Percentiles rank a stretch among this genome's conserved stretches.
Evolutionary conservation across 2,888 invertebrate genomes (phyloP).

Genomic region (Osmoderma eremita): DNA sequence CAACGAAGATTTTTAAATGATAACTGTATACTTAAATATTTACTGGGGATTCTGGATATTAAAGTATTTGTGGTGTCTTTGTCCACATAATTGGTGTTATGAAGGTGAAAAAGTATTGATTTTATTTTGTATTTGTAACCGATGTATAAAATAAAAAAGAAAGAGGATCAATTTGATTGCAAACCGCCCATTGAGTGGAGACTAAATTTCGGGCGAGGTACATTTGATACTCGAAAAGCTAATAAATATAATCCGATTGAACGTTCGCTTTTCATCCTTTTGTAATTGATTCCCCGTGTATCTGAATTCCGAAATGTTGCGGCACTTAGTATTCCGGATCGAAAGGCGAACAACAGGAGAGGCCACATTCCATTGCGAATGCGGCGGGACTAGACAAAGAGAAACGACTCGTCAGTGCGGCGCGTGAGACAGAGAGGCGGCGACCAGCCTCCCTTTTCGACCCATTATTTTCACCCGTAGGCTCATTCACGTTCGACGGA

Average conservation of each 20-base stretch:
- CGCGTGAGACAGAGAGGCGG: constrained; percentile 38
- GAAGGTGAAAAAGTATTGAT: background rate
- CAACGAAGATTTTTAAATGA: too few species aligned
- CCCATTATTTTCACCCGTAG: constrained; percentile 49
- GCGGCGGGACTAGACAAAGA: constrained; percentile 42
- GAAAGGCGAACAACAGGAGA: constrained; percentile 42
- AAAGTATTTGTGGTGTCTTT: too few species aligned
- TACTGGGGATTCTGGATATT: too few species aligned
- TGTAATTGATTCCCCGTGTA: constrained; percentile 43
- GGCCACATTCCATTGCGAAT: constrained; percentile 49
- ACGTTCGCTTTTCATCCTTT: constrained; percentile 38
- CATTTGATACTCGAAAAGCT: constrained; percentile 23
- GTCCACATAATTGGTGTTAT: background rate
- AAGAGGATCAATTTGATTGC: constrained; percentile 10
- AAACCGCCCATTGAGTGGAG: constrained; percentile 1
- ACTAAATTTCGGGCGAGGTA: background rate
- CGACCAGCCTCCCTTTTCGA: constrained; percentile 43
- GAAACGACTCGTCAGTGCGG: background rate
- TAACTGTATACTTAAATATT: too few species aligned
- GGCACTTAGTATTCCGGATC: constrained; percentile 47
- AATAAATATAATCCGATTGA: constrained; percentile 40
- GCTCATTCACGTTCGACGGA: constrained; percentile 46
- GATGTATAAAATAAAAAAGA: constrained; percentile 6
- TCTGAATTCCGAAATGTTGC: constrained; percentile 47
- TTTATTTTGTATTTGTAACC: background rate